Conservation (phyloP, 2,888 invertebrate genomes). For the Taenaris catops region DNA sequence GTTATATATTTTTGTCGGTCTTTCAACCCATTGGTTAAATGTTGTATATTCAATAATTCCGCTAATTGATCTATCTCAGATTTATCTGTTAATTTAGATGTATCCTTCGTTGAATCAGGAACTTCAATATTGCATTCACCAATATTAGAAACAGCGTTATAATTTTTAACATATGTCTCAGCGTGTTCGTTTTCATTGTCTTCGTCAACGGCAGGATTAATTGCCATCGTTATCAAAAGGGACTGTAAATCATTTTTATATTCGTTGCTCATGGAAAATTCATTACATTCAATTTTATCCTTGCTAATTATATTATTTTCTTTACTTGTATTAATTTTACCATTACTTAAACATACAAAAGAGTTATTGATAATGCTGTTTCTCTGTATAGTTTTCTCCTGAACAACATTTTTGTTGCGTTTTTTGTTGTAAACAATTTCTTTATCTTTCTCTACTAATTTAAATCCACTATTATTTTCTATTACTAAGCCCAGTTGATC, state of each 20-base stretch:
- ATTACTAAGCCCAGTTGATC: constrained; percentile 39
- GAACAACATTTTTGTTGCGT: constrained; percentile 19
- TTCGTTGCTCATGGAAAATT: constrained; percentile 4
- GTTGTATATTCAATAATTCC: constrained; percentile 43
- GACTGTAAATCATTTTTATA: constrained; percentile 46
- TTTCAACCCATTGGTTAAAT: constrained; percentile 39
- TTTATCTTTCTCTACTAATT: constrained; percentile 36
- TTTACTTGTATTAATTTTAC: constrained; percentile 24
- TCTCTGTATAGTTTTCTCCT: too few species aligned
- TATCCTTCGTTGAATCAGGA: too few species aligned
- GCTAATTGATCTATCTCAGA: constrained; percentile 18
- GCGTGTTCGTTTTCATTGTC: constrained; percentile 25
- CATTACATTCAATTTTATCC: neutral
- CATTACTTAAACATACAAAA: too few species aligned
- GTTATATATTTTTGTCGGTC: constrained; percentile 35
- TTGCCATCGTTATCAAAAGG: constrained; percentile 55
- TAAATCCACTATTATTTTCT: constrained; percentile 44
- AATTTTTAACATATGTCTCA: neutral
- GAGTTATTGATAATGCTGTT: too few species aligned
- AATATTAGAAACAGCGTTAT: neutral
- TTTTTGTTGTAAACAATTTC: constrained; percentile 15
- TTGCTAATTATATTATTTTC: too few species aligned
- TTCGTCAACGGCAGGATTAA: constrained; percentile 40
- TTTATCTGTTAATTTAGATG: constrained; percentile 6
- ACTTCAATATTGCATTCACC: too few species aligned